Conservation (phyloP, 1,140 invertebrate genomes). For the Drosophila micromelanica region DNA sequence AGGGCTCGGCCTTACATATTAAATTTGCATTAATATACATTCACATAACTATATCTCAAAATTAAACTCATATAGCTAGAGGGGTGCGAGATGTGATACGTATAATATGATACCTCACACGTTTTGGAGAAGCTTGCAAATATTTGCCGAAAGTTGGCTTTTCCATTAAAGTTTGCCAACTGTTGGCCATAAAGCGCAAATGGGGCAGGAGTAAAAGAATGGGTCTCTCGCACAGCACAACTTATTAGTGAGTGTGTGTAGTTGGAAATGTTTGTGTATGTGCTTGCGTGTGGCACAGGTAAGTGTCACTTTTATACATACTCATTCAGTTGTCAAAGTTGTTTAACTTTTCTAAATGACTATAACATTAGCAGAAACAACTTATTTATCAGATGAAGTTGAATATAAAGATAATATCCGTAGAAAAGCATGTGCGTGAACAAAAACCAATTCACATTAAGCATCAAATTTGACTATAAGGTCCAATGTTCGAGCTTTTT, state of each 20-base stretch:
- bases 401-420: background rate
- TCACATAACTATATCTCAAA: slow-evolving; percentile 11
- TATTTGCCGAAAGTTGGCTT: slow-evolving; percentile 64
- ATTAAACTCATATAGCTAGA: slow-evolving; percentile 15
- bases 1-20: slow-evolving; percentile 2
- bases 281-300: background rate
- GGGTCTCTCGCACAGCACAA: background rate
- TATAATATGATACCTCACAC: slow-evolving; percentile 56
- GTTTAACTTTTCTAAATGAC: background rate
- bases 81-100: background rate
- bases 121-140: slow-evolving; percentile 57
- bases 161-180: slow-evolving; percentile 40
- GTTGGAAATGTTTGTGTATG: background rate
- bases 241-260: background rate
- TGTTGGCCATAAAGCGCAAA: slow-evolving; percentile 19
- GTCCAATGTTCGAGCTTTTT: slow-evolving; percentile 18
- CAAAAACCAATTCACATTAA: slow-evolving; percentile 29
- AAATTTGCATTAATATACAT: slow-evolving; percentile 52
- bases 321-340: background rate
- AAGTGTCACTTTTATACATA: background rate
- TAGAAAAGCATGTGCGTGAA: background rate
- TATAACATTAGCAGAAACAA: slow-evolving; percentile 1
- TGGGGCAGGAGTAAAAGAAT: slow-evolving; percentile 2
- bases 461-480: slow-evolving; percentile 16
- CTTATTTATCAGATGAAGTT: background rate